Evolutionary conservation across 2,888 invertebrate species (phyloP).

Genomic region (Drosophila testacea): DNA sequence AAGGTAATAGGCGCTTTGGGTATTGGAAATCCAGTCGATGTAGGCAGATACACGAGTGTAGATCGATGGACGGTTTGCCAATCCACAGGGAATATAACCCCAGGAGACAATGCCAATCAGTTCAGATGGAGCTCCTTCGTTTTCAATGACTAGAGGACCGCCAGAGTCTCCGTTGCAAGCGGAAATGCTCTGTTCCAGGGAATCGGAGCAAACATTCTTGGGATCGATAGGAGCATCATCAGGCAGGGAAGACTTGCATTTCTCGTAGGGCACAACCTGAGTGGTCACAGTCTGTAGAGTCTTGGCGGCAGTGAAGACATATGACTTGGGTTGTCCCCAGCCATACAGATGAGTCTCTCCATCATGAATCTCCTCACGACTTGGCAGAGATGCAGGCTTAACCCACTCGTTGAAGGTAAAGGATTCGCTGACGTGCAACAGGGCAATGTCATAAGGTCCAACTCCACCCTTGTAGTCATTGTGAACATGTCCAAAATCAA

Average conservation of each 20-base stretch:
- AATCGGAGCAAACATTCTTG: conserved; percentile 85
- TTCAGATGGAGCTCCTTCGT: conserved; percentile 51
- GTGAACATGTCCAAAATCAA: conserved; percentile 82
- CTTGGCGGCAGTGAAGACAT: conserved; percentile 56
- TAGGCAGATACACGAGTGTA: conserved; percentile 85
- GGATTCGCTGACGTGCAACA: conserved; percentile 83
- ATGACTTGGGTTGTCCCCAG: conserved; percentile 84
- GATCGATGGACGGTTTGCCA: conserved; percentile 84
- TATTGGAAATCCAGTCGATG: conserved; percentile 82
- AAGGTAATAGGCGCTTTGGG: conserved; percentile 71
- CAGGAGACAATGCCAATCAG: conserved; percentile 86
- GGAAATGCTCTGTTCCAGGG: conserved; percentile 83
- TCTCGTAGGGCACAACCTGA: conserved; percentile 69
- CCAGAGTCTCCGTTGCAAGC: conserved; percentile 85
- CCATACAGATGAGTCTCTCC: conserved; percentile 84
- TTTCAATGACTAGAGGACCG: conserved; percentile 81
- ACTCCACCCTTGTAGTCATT: conserved; percentile 81
- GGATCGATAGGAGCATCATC: conserved; percentile 72
- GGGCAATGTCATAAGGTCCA: conserved; percentile 87
- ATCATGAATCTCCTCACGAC: conserved; percentile 62
- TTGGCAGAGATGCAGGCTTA: conserved; percentile 83
- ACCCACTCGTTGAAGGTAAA: conserved; percentile 80
- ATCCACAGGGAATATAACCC: conserved; percentile 86
- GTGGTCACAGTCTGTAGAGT: conserved; percentile 79
- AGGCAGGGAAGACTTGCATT: conserved; percentile 71